Evolutionary conservation across 2,797 vertebrate species (phyloP).

Genomic region (Allobates femoralis): DNA sequence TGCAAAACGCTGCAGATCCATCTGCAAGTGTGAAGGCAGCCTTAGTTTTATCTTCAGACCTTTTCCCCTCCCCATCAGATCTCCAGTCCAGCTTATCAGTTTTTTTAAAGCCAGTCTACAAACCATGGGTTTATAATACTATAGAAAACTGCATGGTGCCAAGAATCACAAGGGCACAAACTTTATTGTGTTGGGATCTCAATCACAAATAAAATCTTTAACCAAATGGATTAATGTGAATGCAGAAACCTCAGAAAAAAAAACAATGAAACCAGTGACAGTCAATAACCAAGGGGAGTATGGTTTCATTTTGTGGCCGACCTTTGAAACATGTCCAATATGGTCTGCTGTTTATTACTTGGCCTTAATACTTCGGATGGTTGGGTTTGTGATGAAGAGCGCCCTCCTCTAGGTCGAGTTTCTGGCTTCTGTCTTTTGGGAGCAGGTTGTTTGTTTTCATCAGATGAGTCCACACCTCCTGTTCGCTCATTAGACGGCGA

Average conservation of each 20-base stretch:
- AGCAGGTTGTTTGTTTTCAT: constrained; percentile 71
- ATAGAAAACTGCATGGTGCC: too few species aligned
- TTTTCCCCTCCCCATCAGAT: too few species aligned
- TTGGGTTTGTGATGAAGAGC: constrained; percentile 41
- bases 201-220: neutral
- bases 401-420: constrained; percentile 63
- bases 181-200: neutral
- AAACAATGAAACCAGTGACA: neutral
- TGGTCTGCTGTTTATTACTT: constrained; percentile 75
- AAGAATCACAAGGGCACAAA: neutral
- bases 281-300: neutral
- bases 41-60: too few species aligned
- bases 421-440: constrained; percentile 63
- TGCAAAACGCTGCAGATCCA: too few species aligned
- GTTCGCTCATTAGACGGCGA: constrained; percentile 55
- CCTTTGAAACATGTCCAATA: constrained; percentile 78
- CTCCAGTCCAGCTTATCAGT: too few species aligned
- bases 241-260: neutral
- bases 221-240: neutral
- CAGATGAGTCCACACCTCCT: constrained; percentile 60
- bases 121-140: too few species aligned
- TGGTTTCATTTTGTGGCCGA: constrained; percentile 66
- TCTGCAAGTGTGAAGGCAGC: too few species aligned
- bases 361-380: constrained; percentile 66
- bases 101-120: too few species aligned